Conservation (phyloP, 2,113 vertebrate species). For the Bos javanicus region DNA sequence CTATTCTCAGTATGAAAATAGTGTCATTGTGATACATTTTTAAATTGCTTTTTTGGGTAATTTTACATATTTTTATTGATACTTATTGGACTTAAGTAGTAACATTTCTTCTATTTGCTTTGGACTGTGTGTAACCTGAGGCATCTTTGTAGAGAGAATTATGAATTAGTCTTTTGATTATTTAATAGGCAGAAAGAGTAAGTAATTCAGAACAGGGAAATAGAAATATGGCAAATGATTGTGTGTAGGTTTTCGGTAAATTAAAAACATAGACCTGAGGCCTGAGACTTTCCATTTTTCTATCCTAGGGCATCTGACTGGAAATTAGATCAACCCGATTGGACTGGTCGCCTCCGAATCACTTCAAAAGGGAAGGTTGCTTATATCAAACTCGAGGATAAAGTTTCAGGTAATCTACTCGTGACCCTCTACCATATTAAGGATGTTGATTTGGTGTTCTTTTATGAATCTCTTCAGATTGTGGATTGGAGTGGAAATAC, state of each 20-base stretch:
- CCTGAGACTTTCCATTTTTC: slow-evolving; percentile 46
- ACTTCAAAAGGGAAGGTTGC: slow-evolving; percentile 95
- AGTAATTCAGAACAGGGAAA: neutral
- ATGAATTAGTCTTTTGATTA: neutral
- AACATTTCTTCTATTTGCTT: neutral
- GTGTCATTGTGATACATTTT: neutral
- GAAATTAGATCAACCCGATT: slow-evolving; percentile 97
- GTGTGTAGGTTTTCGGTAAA: neutral
- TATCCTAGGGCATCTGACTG: slow-evolving; percentile 94
- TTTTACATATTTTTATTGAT: neutral
- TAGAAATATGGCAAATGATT: neutral
- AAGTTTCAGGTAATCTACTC: slow-evolving; percentile 88
- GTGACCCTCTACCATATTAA: neutral
- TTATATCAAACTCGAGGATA: slow-evolving; percentile 96
- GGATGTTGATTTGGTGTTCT: accelerated
- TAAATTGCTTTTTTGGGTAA: neutral
- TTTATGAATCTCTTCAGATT: neutral
- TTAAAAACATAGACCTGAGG: neutral
- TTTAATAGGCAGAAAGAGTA: neutral
- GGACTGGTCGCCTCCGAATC: slow-evolving; percentile 95
- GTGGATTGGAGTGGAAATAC: neutral
- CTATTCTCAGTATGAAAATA: neutral
- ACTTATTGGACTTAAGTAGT: neutral
- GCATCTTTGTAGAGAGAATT: neutral
- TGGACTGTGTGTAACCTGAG: neutral